A percentile compares a stretch with the other conserved stretches of the same genome.
phyloP scores from a whole-genome alignment of 1,140 invertebrate species.

The Drosophila athabasca region DNA sequence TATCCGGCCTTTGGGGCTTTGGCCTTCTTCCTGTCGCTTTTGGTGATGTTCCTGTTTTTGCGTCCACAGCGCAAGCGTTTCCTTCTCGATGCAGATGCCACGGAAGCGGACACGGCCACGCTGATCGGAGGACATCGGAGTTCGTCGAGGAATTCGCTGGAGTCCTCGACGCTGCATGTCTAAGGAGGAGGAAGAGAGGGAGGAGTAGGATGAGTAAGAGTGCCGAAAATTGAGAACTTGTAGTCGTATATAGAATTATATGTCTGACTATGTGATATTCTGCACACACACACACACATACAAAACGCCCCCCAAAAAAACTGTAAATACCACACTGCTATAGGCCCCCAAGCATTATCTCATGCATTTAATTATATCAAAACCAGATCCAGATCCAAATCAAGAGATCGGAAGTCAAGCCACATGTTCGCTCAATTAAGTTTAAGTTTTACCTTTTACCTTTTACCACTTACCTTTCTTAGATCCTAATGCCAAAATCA shows the following conservation, averaged over 20 bases:
- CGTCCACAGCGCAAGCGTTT: constrained; percentile 70
- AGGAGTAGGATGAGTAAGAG: background rate
- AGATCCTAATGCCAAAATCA: constrained; percentile 56
- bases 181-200: constrained; percentile 27
- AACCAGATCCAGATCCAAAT: constrained; percentile 44
- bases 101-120: constrained; percentile 58
- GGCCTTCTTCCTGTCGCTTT: constrained; percentile 66
- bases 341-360: constrained; percentile 4
- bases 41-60: constrained; percentile 75
- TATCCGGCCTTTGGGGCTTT: constrained; percentile 72
- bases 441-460: constrained; percentile 62
- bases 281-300: constrained; percentile 62
- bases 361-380: constrained; percentile 27
- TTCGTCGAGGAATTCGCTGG: constrained; percentile 51
- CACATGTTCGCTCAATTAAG: constrained; percentile 63
- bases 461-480: constrained; percentile 39
- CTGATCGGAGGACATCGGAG: constrained; percentile 39
- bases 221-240: constrained; percentile 54
- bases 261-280: constrained; percentile 80
- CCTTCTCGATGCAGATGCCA: constrained; percentile 27
- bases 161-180: constrained; percentile 68
- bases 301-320: constrained; percentile 5
- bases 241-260: constrained; percentile 63
- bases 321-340: constrained; percentile 33
- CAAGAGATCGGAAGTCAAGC: constrained; percentile 23